These are phyloP conservation scores for Condylostylus longicornis DNA, from an alignment of 1,140 invertebrate species.

Conservation along the genomic window DNA sequence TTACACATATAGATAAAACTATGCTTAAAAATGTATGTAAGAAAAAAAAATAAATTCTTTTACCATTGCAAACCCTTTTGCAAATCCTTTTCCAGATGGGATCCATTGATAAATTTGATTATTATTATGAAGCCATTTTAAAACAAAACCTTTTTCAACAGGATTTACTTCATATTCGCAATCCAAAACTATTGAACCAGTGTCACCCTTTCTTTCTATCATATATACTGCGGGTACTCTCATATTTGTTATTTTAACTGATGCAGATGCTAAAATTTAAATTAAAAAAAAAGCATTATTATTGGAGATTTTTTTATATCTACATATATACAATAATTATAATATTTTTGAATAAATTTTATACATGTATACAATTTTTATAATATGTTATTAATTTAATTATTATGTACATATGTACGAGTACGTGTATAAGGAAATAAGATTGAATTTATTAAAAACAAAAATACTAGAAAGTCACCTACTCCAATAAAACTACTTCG, in stretches of 20 bases:
- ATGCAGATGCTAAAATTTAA: constrained; percentile 5
- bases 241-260: constrained; percentile 29
- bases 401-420: too few relatives aligned
- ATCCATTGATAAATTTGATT: constrained; percentile 33
- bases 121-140: constrained; percentile 31
- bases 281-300: not conserved
- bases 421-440: too few relatives aligned
- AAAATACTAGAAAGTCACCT: too few relatives aligned
- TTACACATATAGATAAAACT: too few relatives aligned
- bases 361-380: too few relatives aligned
- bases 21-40: too few relatives aligned
- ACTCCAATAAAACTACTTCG: too few relatives aligned
- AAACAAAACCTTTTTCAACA: constrained; percentile 27
- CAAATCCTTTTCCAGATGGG: constrained; percentile 28
- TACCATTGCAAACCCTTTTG: constrained; percentile 31
- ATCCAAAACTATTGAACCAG: constrained; percentile 28
- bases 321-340: too few relatives aligned
- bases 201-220: constrained; percentile 24
- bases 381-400: too few relatives aligned
- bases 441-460: too few relatives aligned
- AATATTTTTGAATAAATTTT: too few relatives aligned
- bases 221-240: constrained; percentile 29
- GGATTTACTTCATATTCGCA: constrained; percentile 29
- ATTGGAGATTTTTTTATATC: not conserved
- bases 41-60: constrained; percentile 10